Conservation (phyloP, 2,113 vertebrate genomes). For the Bufo gargarizans region DNA sequence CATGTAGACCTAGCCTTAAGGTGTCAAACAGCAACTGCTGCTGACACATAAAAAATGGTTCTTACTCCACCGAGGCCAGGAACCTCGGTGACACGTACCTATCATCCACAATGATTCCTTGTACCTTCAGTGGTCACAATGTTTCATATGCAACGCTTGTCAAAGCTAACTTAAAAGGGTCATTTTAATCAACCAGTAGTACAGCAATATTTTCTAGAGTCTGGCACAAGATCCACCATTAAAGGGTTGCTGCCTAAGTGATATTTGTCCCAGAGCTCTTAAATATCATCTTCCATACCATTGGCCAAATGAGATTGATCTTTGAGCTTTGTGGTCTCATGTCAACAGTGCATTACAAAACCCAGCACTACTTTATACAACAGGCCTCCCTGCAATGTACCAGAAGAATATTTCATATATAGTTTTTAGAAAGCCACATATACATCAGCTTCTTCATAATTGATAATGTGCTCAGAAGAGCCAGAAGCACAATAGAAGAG, state of each 20-base stretch:
- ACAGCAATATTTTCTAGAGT: slow-evolving; percentile 60
- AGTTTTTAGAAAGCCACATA: slow-evolving; percentile 81
- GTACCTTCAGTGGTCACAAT: slow-evolving; percentile 59
- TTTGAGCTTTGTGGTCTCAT: slow-evolving; percentile 78
- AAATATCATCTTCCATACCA: slow-evolving; percentile 75
- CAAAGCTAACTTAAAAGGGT: slow-evolving; percentile 62
- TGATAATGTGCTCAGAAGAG: slow-evolving; percentile 76
- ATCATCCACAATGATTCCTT: too few species aligned
- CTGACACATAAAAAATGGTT: too few species aligned
- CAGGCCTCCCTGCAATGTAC: slow-evolving; percentile 78
- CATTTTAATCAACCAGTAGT: slow-evolving; percentile 67
- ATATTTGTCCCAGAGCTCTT: slow-evolving; percentile 74
- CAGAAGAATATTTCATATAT: slow-evolving; percentile 81
- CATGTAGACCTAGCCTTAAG: too few species aligned
- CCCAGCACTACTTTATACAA: slow-evolving; percentile 85
- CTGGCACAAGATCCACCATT: slow-evolving; percentile 69
- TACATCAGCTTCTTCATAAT: slow-evolving; percentile 83
- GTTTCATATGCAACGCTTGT: slow-evolving; percentile 66
- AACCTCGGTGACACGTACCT: too few species aligned
- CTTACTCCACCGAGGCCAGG: too few species aligned
- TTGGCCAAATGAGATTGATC: slow-evolving; percentile 80
- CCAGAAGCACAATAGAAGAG: slow-evolving; percentile 74
- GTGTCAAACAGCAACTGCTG: too few species aligned
- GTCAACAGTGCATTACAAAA: slow-evolving; percentile 82
- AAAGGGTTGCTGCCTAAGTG: slow-evolving; percentile 73